These are phyloP conservation scores for Copidosoma aretas DNA, from an alignment of 2,888 invertebrate species.

Conservation along the genomic window DNA sequence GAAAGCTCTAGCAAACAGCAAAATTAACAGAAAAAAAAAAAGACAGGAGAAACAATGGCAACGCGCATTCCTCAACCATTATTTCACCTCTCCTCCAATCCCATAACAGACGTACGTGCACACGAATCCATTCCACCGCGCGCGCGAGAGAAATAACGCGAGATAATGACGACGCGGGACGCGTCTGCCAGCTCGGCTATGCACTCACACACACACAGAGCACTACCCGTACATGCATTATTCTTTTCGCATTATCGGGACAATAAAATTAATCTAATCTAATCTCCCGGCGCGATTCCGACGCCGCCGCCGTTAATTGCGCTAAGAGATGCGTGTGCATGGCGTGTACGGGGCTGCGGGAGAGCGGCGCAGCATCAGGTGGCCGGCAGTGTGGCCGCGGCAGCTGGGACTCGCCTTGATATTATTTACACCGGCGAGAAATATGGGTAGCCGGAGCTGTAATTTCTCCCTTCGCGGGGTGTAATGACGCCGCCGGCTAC, in stretches of 20 bases:
- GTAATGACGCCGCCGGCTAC: slow-evolving; percentile 37
- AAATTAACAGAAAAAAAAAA: too few species aligned
- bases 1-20: too few species aligned
- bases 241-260: slow-evolving; percentile 26
- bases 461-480: slow-evolving; percentile 18
- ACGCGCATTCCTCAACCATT: slow-evolving; percentile 19
- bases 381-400: slow-evolving; percentile 11
- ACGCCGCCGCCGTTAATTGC: slow-evolving; percentile 14
- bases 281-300: slow-evolving; percentile 17
- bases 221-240: too few species aligned
- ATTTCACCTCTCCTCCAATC: background rate
- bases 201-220: too few species aligned
- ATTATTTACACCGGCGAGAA: slow-evolving; percentile 23
- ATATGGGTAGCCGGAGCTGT: slow-evolving; percentile 11
- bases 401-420: slow-evolving; percentile 6
- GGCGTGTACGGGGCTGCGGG: too few species aligned
- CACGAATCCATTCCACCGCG: too few species aligned
- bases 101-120: too few species aligned
- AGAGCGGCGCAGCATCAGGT: slow-evolving; percentile 1
- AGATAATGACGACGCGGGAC: background rate
- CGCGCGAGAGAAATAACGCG: background rate
- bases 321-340: slow-evolving; percentile 13
- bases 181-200: background rate
- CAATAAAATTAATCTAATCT: slow-evolving; percentile 33
- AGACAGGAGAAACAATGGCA: slow-evolving; percentile 38